These are phyloP conservation scores for Venturia canescens DNA, from an alignment of 1,140 invertebrate species.

Conservation along the genomic window DNA sequence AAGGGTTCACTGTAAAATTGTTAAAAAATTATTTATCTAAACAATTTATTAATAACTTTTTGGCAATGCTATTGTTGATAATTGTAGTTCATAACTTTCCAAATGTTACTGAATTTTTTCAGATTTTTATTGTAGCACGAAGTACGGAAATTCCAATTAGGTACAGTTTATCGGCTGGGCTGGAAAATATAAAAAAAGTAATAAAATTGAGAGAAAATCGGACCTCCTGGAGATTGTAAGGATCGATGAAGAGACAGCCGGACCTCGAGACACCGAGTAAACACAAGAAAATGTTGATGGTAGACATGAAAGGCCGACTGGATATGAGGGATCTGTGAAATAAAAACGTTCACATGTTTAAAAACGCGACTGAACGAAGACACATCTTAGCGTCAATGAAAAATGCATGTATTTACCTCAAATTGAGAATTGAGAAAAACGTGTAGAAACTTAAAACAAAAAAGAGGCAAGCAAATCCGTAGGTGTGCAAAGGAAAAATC, in stretches of 20 bases:
- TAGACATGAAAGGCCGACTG: slow-evolving; percentile 79
- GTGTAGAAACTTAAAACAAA: slow-evolving; percentile 81
- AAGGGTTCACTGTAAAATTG: no score
- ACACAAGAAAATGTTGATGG: slow-evolving; percentile 81
- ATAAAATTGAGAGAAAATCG: slow-evolving; percentile 43
- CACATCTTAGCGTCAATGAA: not conserved
- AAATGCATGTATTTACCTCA: slow-evolving; percentile 73
- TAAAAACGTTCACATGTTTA: slow-evolving; percentile 38
- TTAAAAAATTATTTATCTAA: no score
- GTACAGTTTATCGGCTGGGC: no score
- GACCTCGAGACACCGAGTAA: slow-evolving; percentile 79
- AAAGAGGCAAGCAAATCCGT: slow-evolving; percentile 80
- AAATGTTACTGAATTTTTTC: no score
- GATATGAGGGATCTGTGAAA: slow-evolving; percentile 78
- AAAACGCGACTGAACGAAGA: not conserved
- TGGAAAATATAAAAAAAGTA: not conserved
- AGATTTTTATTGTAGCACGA: no score
- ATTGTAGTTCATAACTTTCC: no score
- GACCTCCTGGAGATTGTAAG: slow-evolving; percentile 80
- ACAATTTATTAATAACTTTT: no score
- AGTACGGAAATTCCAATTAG: no score
- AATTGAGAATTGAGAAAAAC: slow-evolving; percentile 81
- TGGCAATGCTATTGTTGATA: no score
- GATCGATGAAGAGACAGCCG: slow-evolving; percentile 79
- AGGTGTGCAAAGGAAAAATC: slow-evolving; percentile 79